Base-by-base conservation (phyloP, 2,888 invertebrate species). In the Melanchra persicariae region DNA sequence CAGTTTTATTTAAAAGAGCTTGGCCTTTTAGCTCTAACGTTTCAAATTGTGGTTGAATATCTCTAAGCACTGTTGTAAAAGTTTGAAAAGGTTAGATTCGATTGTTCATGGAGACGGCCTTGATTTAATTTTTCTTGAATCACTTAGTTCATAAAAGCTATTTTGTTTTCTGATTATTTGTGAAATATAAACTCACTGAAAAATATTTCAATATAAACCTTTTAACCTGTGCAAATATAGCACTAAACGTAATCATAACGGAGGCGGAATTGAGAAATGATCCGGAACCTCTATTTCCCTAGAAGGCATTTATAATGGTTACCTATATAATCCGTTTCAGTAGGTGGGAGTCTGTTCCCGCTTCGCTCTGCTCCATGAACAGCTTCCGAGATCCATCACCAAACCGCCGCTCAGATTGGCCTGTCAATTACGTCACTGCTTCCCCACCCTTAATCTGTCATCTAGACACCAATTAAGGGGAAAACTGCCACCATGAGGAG, bases 361-460 rank as follows among this genome's bases (percentile, higher is more conserved):
- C 66, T 64, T 68, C 63, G 52, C 55, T 43, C 63, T 66, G 55
- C 51, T 68, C 61, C 37, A 74, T 66, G 74, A 82, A 55, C 71
- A 77, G 74, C 69, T 77, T 69, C 74, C 82, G 86, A 90, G 86
- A 91, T 91, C 90, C 92, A 93, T 94, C 93, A 93, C 88, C 85
- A 79, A 87, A 90, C 93, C 91, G 85, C 89, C 78, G 90, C 91
- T 92, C 90, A 90, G 92, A 95, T 95, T 94, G 92, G 88, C 88
- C 92, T 95, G 95, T 95, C 95, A 95, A 95, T 95, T 95, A 94
- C 92, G 93, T 93, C 93, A 93, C 92, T 87, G 90, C 90, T 92
- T 88, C 87, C 83, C 91, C 91, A 87, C 89, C 92, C 92, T 93
- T 93, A 93, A 95, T 95, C 92, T 93, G 94, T 95, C 95, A 95